Percentiles rank a stretch among this genome's conserved stretches.
Evolutionary conservation across 2,888 invertebrate genomes (phyloP).

Genomic region (Pardosa pseudoannulata): DNA sequence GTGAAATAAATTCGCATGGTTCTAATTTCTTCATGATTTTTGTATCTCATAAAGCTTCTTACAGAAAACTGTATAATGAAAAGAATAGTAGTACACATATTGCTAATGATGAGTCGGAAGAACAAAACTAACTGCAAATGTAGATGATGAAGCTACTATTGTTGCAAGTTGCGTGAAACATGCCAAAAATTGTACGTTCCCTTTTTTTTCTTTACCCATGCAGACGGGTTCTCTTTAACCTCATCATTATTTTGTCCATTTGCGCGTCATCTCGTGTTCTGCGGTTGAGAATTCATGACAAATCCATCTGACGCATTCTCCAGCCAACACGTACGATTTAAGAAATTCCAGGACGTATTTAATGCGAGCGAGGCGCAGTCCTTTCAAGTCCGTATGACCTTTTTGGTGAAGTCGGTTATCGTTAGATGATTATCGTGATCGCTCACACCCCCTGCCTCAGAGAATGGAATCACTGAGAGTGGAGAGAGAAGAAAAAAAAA

Average conservation of each 20-base stretch:
- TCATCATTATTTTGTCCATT: neutral
- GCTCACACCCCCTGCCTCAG: conserved; percentile 52
- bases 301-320: conserved; percentile 1
- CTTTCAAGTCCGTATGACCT: conserved; percentile 53
- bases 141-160: too few species aligned
- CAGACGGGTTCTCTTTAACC: neutral
- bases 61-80: too few species aligned
- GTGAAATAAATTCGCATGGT: too few species aligned
- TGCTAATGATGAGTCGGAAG: too few species aligned
- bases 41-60: too few species aligned
- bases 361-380: conserved; percentile 35
- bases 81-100: too few species aligned
- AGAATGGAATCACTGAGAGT: conserved; percentile 39
- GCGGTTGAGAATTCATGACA: neutral
- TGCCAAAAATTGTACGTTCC: too few species aligned
- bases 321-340: conserved; percentile 38
- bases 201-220: too few species aligned
- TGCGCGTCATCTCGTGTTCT: neutral
- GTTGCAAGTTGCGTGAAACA: too few species aligned
- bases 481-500: conserved; percentile 35
- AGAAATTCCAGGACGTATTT: conserved; percentile 45
- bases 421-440: conserved; percentile 69
- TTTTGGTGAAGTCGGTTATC: conserved; percentile 56
- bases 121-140: too few species aligned
- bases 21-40: too few species aligned